phyloP scores from a whole-genome alignment of 2,113 vertebrate species.

The Daboia siamensis region DNA sequence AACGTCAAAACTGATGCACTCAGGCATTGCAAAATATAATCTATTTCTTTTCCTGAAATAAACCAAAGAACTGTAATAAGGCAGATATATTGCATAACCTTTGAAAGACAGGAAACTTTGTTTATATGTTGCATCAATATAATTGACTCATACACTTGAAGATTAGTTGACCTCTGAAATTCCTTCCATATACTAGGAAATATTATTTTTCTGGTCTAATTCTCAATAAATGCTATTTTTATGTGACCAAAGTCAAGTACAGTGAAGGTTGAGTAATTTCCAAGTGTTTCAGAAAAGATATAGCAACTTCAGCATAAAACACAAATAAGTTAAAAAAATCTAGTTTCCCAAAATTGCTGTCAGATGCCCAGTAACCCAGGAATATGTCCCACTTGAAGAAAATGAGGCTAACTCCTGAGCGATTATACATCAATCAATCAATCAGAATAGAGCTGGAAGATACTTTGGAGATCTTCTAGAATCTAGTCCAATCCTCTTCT shows the following conservation, averaged over 20 bases:
- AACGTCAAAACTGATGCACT: background rate
- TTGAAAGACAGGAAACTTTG: background rate
- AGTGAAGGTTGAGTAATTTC: background rate
- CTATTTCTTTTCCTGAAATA: constrained; percentile 8
- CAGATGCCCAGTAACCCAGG: background rate
- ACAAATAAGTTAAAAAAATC: background rate
- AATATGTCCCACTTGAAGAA: background rate
- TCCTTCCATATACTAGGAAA: background rate
- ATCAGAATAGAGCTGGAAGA: background rate
- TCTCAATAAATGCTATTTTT: background rate
- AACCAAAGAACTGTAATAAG: background rate
- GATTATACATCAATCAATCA: background rate
- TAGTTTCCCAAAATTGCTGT: background rate
- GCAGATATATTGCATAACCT: background rate
- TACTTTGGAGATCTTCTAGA: background rate
- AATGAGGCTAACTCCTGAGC: background rate
- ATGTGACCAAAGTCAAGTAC: background rate
- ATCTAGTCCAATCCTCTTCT: background rate
- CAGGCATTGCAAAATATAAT: background rate
- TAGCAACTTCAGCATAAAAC: background rate
- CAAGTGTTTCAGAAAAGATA: background rate
- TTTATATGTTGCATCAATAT: background rate
- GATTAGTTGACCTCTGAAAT: background rate
- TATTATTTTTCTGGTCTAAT: background rate
- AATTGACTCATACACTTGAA: background rate